Percentiles rank a stretch among this genome's conserved stretches.
These are phyloP conservation scores for Achatina immaculata DNA, from an alignment of 1,140 invertebrate genomes.

Conservation along the genomic window DNA sequence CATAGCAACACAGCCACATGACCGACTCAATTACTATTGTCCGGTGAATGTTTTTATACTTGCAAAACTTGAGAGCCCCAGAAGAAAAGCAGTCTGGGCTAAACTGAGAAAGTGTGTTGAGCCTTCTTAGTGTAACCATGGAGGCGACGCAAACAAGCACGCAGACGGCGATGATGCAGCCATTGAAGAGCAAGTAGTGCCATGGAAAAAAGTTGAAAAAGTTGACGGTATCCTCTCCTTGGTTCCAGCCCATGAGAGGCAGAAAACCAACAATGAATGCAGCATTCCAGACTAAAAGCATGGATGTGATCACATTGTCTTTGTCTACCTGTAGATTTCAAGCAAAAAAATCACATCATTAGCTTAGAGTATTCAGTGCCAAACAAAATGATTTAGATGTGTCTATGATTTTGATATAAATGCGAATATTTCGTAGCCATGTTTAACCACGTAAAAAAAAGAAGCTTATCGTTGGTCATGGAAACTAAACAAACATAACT, in stretches of 20 bases:
- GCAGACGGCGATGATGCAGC: slow-evolving; percentile 39
- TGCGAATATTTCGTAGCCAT: too few relatives aligned
- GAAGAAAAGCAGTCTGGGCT: slow-evolving; percentile 40
- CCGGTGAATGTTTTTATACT: slow-evolving; percentile 45
- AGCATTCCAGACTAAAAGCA: slow-evolving; percentile 60
- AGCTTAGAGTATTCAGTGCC: background rate
- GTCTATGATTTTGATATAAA: too few relatives aligned
- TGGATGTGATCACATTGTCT: slow-evolving; percentile 53
- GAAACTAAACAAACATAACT: too few relatives aligned
- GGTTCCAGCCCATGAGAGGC: slow-evolving; percentile 59
- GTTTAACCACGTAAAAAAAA: too few relatives aligned
- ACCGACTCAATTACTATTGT: slow-evolving; percentile 46
- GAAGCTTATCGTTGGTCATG: too few relatives aligned
- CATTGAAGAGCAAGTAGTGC: slow-evolving; percentile 49
- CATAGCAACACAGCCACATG: slow-evolving; percentile 46
- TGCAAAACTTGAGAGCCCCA: slow-evolving; percentile 44
- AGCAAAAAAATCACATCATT: background rate
- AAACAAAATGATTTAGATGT: too few relatives aligned
- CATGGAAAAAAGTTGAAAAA: slow-evolving; percentile 53
- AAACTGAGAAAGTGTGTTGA: slow-evolving; percentile 37
- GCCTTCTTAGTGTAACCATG: slow-evolving; percentile 35
- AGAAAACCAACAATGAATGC: slow-evolving; percentile 63
- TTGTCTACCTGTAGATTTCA: slow-evolving; percentile 57
- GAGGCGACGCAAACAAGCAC: slow-evolving; percentile 38
- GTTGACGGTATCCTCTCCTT: slow-evolving; percentile 34